Percentiles rank a stretch among this genome's conserved stretches.
These are phyloP conservation scores for Podilymbus podiceps DNA, from an alignment of 2,113 vertebrate genomes.

Conservation along the genomic window DNA sequence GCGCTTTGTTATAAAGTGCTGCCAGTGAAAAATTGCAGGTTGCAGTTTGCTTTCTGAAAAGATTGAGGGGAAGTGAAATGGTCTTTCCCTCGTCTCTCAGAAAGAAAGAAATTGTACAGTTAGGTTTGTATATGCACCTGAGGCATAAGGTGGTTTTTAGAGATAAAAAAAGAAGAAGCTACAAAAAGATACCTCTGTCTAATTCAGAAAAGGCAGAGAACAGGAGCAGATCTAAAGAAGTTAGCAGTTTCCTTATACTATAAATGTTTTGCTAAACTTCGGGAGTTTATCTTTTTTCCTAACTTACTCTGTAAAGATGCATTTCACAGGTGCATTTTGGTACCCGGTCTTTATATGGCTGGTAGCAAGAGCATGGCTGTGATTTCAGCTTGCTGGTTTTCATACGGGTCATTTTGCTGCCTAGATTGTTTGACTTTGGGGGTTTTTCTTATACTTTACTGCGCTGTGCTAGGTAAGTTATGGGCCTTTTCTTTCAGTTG, in stretches of 20 bases:
- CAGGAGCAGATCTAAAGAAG: not conserved
- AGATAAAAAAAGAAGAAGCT: constrained; percentile 35
- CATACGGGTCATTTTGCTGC: not conserved
- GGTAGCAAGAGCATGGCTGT: not conserved
- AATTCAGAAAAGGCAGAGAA: not conserved
- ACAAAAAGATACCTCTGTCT: not conserved
- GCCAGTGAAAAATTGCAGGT: constrained; percentile 18
- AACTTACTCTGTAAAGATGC: not conserved
- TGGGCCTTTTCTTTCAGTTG: not conserved
- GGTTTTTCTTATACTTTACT: not conserved
- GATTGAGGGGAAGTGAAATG: not conserved
- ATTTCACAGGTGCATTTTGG: not conserved
- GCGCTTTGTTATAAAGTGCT: constrained; percentile 43
- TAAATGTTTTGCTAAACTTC: not conserved
- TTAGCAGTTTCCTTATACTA: not conserved
- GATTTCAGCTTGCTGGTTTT: not conserved
- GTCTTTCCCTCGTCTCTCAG: not conserved
- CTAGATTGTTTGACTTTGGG: not conserved
- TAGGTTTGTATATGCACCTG: constrained; percentile 7
- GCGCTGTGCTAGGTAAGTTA: not conserved
- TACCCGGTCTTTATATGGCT: not conserved
- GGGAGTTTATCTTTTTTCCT: not conserved
- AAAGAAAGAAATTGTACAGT: constrained; percentile 3
- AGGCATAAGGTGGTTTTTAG: not conserved
- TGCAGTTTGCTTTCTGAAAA: not conserved